These are phyloP conservation scores for Platyrinchus mystaceus DNA, from an alignment of 2,797 vertebrate genomes.

Conservation along the genomic window DNA sequence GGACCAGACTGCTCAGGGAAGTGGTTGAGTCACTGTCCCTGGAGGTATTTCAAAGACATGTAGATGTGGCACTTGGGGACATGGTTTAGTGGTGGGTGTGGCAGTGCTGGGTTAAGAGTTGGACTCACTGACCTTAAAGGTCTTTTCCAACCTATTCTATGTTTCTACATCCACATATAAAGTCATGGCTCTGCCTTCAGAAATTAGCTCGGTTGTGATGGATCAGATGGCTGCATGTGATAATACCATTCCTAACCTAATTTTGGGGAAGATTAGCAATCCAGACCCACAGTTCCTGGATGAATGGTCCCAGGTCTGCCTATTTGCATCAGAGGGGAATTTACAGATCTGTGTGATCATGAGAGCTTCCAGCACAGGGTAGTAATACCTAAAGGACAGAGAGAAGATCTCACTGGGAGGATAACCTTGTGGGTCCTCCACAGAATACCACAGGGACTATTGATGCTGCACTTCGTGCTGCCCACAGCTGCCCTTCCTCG, in stretches of 20 bases:
- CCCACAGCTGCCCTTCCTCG: neutral
- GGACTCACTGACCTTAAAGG: neutral
- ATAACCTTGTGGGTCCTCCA: neutral
- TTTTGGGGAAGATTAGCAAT: neutral
- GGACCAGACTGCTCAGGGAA: neutral
- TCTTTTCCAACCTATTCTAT: neutral
- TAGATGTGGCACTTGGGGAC: neutral
- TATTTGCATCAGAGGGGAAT: neutral
- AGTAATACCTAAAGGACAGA: neutral
- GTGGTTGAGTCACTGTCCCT: rapidly evolving
- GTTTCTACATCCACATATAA: neutral
- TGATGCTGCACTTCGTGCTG: rapidly evolving
- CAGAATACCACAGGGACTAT: neutral
- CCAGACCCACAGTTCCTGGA: neutral
- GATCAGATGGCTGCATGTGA: neutral
- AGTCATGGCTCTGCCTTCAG: neutral
- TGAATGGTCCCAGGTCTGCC: neutral
- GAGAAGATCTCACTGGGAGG: neutral
- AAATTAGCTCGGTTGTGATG: neutral
- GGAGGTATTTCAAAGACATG: neutral
- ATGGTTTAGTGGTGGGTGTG: neutral
- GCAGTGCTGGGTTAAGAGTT: neutral
- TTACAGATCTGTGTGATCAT: neutral
- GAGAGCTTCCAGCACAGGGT: neutral
- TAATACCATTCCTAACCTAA: neutral